A percentile compares a stretch with the other conserved stretches of the same genome.
Conservation (phyloP, 2,113 vertebrate genomes). For the Ascaphus truei region DNA sequence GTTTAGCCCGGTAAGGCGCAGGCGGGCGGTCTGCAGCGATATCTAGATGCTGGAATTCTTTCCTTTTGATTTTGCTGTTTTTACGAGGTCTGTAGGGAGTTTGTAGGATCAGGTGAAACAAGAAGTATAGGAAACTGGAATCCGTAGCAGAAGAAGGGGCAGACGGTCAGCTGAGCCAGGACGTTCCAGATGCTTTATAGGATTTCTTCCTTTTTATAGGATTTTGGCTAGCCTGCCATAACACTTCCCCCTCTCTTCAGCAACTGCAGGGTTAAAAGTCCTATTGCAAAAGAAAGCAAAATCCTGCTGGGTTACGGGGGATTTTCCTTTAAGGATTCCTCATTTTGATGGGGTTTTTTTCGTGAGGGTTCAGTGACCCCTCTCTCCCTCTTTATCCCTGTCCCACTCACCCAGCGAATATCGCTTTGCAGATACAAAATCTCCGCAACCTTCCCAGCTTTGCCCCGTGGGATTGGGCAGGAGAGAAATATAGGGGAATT, state of each 20-base stretch:
- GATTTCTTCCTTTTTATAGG: neutral
- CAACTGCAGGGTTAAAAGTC: neutral
- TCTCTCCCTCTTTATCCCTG: neutral
- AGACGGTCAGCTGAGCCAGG: neutral
- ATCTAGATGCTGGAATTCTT: no score
- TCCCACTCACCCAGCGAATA: neutral
- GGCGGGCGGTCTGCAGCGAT: no score
- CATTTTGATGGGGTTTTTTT: neutral
- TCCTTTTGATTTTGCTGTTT: no score
- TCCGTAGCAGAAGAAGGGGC: no score
- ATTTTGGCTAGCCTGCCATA: neutral
- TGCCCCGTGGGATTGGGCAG: constrained; percentile 12
- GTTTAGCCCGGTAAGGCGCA: no score
- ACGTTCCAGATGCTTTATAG: neutral
- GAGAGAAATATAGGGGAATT: constrained; percentile 2
- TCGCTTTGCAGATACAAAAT: neutral
- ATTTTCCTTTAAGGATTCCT: no score
- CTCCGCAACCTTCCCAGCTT: neutral
- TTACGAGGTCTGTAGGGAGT: no score
- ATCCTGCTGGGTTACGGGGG: no score
- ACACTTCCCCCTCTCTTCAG: neutral
- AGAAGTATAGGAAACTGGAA: constrained; percentile 8
- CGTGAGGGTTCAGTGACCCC: neutral
- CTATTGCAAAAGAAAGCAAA: neutral
- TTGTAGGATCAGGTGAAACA: neutral